These are phyloP conservation scores for Chrysolina oricalcia DNA, from an alignment of 2,888 invertebrate species.

Conservation along the genomic window DNA sequence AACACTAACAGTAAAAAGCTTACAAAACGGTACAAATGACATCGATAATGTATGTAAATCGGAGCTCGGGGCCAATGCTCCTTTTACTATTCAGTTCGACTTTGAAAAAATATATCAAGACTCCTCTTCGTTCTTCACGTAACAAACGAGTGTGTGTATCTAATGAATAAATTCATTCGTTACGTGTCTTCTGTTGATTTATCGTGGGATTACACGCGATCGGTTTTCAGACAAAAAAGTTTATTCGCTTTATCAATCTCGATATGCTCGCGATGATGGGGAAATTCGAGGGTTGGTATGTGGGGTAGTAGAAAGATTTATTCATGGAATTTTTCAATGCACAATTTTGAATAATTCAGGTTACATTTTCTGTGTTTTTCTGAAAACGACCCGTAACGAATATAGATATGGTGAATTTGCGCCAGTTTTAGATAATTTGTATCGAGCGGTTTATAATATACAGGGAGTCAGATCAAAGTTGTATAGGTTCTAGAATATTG, in stretches of 20 bases:
- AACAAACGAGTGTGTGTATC: slow-evolving; percentile 14
- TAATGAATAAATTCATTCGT: slow-evolving; percentile 13
- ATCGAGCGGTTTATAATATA: no score
- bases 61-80: not conserved
- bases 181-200: slow-evolving; percentile 14
- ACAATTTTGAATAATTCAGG: no score
- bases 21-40: slow-evolving; percentile 12
- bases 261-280: not conserved
- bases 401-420: no score
- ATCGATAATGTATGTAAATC: not conserved
- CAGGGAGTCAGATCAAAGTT: no score
- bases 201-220: slow-evolving; percentile 11
- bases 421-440: no score
- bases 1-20: slow-evolving; percentile 8
- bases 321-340: no score
- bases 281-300: no score
- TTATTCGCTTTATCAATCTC: not conserved
- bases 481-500: no score
- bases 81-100: slow-evolving; percentile 5
- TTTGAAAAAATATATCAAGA: slow-evolving; percentile 10
- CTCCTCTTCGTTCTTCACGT: slow-evolving; percentile 6
- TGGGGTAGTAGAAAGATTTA: no score
- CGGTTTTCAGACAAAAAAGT: slow-evolving; percentile 10
- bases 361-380: no score
- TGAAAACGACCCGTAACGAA: no score